Conservation (phyloP, 23 tunicate species). For the Ciona savignyi region DNA sequence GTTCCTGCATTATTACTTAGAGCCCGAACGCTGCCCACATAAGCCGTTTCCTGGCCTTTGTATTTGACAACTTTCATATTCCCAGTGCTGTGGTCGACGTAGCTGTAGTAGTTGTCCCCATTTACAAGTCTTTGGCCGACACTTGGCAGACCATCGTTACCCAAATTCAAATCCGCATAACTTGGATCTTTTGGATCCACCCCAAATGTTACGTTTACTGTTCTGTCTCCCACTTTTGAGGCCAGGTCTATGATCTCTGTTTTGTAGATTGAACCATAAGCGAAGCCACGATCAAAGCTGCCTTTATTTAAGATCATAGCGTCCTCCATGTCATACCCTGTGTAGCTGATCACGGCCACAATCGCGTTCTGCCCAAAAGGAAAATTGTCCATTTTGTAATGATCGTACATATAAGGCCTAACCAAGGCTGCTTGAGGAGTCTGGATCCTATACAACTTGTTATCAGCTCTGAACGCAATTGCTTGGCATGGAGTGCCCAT, state of each 20-base stretch:
- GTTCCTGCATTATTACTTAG: conserved; percentile 46
- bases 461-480: conserved; percentile 57
- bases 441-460: conserved; percentile 65
- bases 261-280: conserved; percentile 74
- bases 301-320: conserved; percentile 93
- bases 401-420: conserved; percentile 84
- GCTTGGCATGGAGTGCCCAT: conserved; percentile 85
- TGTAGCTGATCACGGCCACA: conserved; percentile 97
- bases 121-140: conserved; percentile 59
- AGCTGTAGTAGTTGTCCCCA: conserved; percentile 51
- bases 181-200: conserved; percentile 13
- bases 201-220: conserved; percentile 52
- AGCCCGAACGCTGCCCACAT: conserved; percentile 58
- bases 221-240: conserved; percentile 18
- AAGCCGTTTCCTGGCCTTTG: conserved; percentile 50
- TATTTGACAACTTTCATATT: conserved; percentile 36
- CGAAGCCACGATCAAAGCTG: conserved; percentile 83
- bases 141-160: conserved; percentile 75
- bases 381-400: conserved; percentile 58
- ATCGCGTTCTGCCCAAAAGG: conserved; percentile 89
- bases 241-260: conserved; percentile 67
- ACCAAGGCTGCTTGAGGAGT: conserved; percentile 86
- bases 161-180: conserved; percentile 17
- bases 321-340: conserved; percentile 99
- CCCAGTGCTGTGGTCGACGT: conserved; percentile 27